Base-by-base conservation (phyloP, 1,140 invertebrate genomes). In the Zaprionus nigranus region DNA sequence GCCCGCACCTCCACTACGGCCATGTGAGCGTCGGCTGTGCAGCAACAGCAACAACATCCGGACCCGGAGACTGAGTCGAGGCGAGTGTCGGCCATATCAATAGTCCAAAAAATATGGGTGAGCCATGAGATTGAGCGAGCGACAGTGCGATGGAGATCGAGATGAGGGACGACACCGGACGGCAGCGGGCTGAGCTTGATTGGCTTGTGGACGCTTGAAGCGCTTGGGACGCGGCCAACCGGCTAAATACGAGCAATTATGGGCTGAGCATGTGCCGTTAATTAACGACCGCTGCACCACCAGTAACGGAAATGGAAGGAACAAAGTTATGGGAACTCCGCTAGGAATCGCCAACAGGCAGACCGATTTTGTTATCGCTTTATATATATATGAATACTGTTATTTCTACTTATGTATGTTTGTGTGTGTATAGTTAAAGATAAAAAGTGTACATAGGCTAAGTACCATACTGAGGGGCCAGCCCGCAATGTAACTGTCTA, bases 1-100 rank as follows among this genome's bases (percentile, higher is more conserved):
- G 91, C 58, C 46, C 77, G 91, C 46, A 92, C 91, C 62, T 92
- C 91, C 28, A 91, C 91, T 12, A 92, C 91, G 34, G 91, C 91
- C 56, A 34, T 92, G 20, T 92, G 73, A 84, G 54, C 34, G 46
- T 28, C 26, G 38, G n/a, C 22, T 46, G n/a, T 24, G 13, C 53
- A 54, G 22, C 26, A 28, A 26, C 36, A 58, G 11, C 36, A 36
- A n/a, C n/a, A 30, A 36, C 24, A n/a, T 17, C 40, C 40, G n/a
- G n/a, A n/a, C 5, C 40, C n/a, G 15, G 15, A n/a, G n/a, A n/a
- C 40, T 13, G 40, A n/a, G 40, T 43, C n/a, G 40, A 17, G 40
- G 38, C 38, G 13, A 11, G 43, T 20, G 43, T 17, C 43, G 7
- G 43, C 20, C 17, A 51, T 24, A 63, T 24, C 22, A 65, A 58